Evolutionary conservation across 2,113 vertebrate species (phyloP).

Genomic region (Dolichallabes microphthalmus): DNA sequence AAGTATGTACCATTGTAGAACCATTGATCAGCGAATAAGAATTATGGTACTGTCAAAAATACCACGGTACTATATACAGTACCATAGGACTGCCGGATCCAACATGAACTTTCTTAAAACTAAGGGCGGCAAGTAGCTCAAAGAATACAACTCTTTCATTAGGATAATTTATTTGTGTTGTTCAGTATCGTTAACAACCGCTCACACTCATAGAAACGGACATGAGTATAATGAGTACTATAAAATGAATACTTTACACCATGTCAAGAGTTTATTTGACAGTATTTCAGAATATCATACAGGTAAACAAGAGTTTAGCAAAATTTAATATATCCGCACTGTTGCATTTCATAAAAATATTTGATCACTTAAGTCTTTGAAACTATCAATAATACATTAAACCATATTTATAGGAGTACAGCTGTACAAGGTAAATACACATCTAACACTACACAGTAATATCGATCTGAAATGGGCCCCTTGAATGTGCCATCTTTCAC

Average conservation of each 20-base stretch:
- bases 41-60: too few relatives aligned
- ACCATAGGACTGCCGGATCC: neutral
- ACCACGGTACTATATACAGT: too few relatives aligned
- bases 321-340: slow-evolving; percentile 99
- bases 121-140: slow-evolving; percentile 15
- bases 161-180: slow-evolving; percentile 7
- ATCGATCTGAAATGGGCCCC: slow-evolving; percentile 91
- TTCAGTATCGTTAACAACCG: slow-evolving; percentile 11
- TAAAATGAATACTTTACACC: slow-evolving; percentile 75
- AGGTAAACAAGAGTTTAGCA: slow-evolving; percentile 99
- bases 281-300: slow-evolving; percentile 99
- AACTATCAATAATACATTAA: slow-evolving; percentile 99
- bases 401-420: slow-evolving; percentile 99
- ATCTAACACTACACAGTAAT: slow-evolving; percentile 99
- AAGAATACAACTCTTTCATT: slow-evolving; percentile 17
- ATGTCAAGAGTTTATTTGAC: slow-evolving; percentile 99
- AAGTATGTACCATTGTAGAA: too few relatives aligned
- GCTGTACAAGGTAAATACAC: slow-evolving; percentile 99
- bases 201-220: slow-evolving; percentile 38
- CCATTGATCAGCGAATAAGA: too few relatives aligned
- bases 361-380: slow-evolving; percentile 99
- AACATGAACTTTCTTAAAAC: neutral
- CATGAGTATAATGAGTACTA: slow-evolving; percentile 37
- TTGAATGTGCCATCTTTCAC: slow-evolving; percentile 86
- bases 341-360: slow-evolving; percentile 99